These are phyloP conservation scores for Hyperoplus lanceolatus DNA, from an alignment of 2,797 vertebrate genomes.

Conservation along the genomic window DNA sequence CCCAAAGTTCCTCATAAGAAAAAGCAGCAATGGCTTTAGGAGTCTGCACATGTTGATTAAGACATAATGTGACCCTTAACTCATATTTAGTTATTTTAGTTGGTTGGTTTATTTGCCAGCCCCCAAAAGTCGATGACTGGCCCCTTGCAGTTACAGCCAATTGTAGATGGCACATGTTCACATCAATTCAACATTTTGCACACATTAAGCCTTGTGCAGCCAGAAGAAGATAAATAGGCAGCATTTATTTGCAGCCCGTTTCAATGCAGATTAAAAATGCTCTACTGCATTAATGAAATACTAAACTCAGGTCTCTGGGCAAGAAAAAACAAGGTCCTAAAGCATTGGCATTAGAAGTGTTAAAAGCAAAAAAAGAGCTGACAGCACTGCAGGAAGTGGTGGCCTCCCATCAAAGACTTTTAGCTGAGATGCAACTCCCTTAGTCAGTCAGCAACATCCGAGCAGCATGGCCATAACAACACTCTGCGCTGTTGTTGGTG, in stretches of 20 bases:
- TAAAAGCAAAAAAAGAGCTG: neutral
- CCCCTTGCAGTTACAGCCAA: neutral
- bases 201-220: neutral
- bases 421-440: neutral
- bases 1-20: too few relatives aligned
- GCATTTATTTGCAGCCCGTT: neutral
- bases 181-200: neutral
- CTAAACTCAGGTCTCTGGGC: too few relatives aligned
- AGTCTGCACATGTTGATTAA: too few relatives aligned
- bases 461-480: too few relatives aligned
- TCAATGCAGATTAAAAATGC: neutral
- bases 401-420: neutral
- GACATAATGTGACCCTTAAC: too few relatives aligned
- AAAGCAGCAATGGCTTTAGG: too few relatives aligned
- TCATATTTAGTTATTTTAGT: too few relatives aligned
- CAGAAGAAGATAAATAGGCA: neutral
- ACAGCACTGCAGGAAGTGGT: constrained; percentile 26
- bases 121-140: too few relatives aligned
- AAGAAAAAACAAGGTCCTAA: too few relatives aligned
- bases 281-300: too few relatives aligned
- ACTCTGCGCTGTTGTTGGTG: too few relatives aligned
- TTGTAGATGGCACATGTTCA: neutral
- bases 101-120: too few relatives aligned
- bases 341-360: neutral
- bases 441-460: neutral